Evolutionary conservation across 2,797 vertebrate genomes (phyloP), one percentile per base, ranked within the genome.

Genomic region (Liparis tanakae): DNA sequence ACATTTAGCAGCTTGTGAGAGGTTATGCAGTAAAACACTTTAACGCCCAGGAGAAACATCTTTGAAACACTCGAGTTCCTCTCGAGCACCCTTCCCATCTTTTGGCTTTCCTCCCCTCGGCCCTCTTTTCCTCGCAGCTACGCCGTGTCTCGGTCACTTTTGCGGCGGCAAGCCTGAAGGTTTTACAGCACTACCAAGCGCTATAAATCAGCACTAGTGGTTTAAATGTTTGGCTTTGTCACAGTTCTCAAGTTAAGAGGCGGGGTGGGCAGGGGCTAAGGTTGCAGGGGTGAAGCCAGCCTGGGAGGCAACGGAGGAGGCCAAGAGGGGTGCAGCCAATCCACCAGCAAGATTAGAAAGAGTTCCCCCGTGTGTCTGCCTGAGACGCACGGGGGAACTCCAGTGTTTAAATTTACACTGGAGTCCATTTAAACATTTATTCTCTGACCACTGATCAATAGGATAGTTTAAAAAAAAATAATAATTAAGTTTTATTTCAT

Each of bases 151-250:
- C 76, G 66, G 70, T 78, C 81, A 67, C 71, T 84, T 89, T 84
- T 80, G 87, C 48, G 44, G 75, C 72, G 87, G 85, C 72, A 67
- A 81, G 70, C 74, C 80, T 76, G 76, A 88, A 74, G 83, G 73
- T 89, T 92, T 93, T 93, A 92, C 85, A 69, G 74, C 78, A 22
- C 79, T 63, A 77, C 60, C 79, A 81, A 85, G 84, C 82, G 88
- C 91, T 80, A 92, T 93, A 93, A 93, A 93, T 92, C 91, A 89
- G 88, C 70, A 9, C 81, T 41, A 61, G 77, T 79, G 85, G 80
- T 88, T 90, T 80, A 91, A 91, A 90, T 87, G 89, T 92, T 92
- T 89, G 77, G 75, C 74, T 92, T 91, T 92, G 91, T 87, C 92
- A 91, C 89, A 90, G 88, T 90, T 92, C 88, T 91, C 86, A 89